Evolutionary conservation across 1,140 invertebrate genomes (phyloP).

Genomic region (Metopolophium dirhodum): DNA sequence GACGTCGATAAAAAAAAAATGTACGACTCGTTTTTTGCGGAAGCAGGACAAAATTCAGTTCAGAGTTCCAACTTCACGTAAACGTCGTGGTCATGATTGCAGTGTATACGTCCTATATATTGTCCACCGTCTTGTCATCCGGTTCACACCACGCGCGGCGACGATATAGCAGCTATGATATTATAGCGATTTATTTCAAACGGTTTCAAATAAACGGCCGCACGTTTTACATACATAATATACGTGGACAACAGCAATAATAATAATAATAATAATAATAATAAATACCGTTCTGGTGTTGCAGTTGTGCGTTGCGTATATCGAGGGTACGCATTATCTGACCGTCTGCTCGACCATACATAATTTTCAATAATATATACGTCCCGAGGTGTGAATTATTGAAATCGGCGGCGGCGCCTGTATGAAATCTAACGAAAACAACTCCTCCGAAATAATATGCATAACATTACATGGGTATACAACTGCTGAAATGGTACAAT

Average conservation of each 20-base stretch:
- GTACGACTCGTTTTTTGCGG: too few species aligned
- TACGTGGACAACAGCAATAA: neutral
- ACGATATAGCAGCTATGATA: neutral
- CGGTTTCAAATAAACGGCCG: neutral
- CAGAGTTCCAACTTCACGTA: neutral
- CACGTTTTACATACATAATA: neutral
- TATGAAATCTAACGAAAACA: neutral
- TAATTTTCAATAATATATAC: neutral
- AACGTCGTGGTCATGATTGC: neutral
- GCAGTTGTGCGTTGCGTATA: neutral
- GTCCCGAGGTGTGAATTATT: constrained; percentile 23
- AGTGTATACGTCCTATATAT: neutral
- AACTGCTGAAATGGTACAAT: neutral
- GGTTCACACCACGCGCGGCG: neutral
- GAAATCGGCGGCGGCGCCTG: neutral
- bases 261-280: neutral
- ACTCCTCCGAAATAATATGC: neutral
- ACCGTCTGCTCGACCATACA: neutral
- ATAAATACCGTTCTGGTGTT: neutral
- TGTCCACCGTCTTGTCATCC: neutral
- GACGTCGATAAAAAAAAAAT: neutral
- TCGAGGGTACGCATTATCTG: neutral
- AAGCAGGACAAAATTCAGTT: neutral
- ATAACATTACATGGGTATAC: neutral
- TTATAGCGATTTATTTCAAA: neutral